Conservation (phyloP, 2,113 vertebrate genomes). For the Empidonax traillii region DNA sequence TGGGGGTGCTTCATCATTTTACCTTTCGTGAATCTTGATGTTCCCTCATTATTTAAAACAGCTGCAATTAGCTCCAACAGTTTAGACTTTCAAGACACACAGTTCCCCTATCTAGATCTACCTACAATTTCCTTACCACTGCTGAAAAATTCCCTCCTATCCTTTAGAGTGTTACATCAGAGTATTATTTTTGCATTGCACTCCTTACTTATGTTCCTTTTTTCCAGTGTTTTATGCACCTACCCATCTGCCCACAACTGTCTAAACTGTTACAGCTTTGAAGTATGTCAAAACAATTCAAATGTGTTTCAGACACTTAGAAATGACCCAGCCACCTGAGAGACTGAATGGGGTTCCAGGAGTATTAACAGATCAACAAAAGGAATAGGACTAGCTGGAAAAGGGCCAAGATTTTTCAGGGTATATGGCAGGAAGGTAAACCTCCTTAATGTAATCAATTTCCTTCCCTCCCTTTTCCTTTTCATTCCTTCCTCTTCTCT, state of each 20-base stretch:
- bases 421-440: slow-evolving; percentile 27
- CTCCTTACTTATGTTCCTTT: background rate
- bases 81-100: background rate
- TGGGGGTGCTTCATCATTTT: background rate
- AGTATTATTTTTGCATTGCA: background rate
- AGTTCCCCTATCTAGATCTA: background rate
- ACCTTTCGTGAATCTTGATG: background rate
- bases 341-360: background rate
- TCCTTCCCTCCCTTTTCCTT: slow-evolving; percentile 42
- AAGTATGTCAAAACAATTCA: background rate
- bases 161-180: background rate
- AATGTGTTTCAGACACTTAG: background rate
- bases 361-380: background rate
- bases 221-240: background rate
- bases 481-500: slow-evolving; percentile 50
- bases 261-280: background rate
- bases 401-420: background rate
- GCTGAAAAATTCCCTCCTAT: background rate
- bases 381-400: background rate
- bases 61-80: background rate
- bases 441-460: slow-evolving; percentile 40
- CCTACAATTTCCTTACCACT: background rate
- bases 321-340: background rate
- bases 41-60: background rate
- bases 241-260: background rate